Base-by-base conservation (phyloP, 92 coral and sea anemone species). In the Galaxea fascicularis region DNA sequence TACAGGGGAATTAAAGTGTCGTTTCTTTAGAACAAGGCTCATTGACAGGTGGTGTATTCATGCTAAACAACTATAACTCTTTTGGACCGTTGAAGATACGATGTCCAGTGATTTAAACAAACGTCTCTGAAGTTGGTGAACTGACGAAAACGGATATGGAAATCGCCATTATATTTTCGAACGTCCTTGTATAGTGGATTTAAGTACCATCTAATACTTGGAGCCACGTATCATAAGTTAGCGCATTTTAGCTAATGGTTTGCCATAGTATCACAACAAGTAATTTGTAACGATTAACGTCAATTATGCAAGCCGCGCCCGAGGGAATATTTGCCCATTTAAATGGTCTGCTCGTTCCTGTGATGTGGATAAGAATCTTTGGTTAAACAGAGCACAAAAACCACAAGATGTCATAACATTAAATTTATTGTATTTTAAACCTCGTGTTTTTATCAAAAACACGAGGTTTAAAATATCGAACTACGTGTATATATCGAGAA, bases 51-150 rank as follows among this genome's bases (percentile, higher is more conserved):
- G 84, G 51, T 65, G 12, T 29, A 79, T 65, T 79, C 75, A 79
- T 49, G 59, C 13, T 51, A 66, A 79, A 28, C 62, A 79, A 41
- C 71, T 41, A 17, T 45, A 63, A 77, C 71, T 58, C 8, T 65
- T 79, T 67, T 65, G 64, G 63, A 65, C 84, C 84, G 73, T 31
- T 66, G 66, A 65, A 21, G 67, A 79, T 65, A 79, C 84, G 66
- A 66, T 51, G 39, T 11, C 28, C 20, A n/a, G n/a, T 25, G 49
- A 65, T 51, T 79, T 25, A 79, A 52, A 65, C 58, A 13, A n/a
- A 16, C 52, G 26, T 66, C 31, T 31, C 25, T 57, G 41, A 77
- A 24, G 21, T 51, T 4, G 53, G n/a, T 52, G 20, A 79, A 30
- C 31, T 59, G 71, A 60, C 41, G 60, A 62, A 62, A 41, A 41